These are phyloP conservation scores for Caenorhabditis virilis DNA, from an alignment of 2,888 invertebrate species.

Conservation along the genomic window DNA sequence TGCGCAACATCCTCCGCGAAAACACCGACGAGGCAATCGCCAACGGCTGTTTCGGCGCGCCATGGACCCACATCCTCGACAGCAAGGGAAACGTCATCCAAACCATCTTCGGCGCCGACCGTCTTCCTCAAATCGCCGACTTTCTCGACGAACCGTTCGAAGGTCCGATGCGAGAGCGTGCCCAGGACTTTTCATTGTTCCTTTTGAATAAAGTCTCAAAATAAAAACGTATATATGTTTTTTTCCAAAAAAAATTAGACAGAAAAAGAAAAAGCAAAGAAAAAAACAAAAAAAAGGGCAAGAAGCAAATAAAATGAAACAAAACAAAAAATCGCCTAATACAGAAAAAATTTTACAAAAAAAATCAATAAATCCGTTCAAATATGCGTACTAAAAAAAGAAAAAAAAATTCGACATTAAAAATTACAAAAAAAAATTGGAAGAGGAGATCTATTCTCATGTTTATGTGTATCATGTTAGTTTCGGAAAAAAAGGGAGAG, in stretches of 20 bases:
- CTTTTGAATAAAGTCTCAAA: no score
- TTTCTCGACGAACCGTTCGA: slow-evolving; percentile 25
- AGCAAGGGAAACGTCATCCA: slow-evolving; percentile 24
- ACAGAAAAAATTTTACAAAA: slow-evolving; percentile 7
- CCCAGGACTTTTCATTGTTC: no score
- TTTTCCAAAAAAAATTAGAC: no score
- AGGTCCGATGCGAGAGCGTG: slow-evolving; percentile 23
- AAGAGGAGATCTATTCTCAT: slow-evolving; percentile 25
- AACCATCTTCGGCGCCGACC: slow-evolving; percentile 30
- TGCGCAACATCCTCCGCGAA: slow-evolving; percentile 19
- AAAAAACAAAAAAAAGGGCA: no score
- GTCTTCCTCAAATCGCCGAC: slow-evolving; percentile 32
- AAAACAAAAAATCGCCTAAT: no score
- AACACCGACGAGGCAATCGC: slow-evolving; percentile 34
- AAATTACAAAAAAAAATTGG: slow-evolving; percentile 20
- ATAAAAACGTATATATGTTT: no score
- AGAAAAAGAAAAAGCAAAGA: no score
- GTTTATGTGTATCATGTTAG: slow-evolving; percentile 6
- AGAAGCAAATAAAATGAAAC: no score
- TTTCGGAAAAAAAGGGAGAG: slow-evolving; percentile 16
- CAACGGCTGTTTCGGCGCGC: slow-evolving; percentile 32
- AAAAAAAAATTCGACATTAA: slow-evolving; percentile 11
- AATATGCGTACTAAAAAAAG: background rate
- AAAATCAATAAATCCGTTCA: background rate
- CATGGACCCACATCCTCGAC: slow-evolving; percentile 31